Conservation (phyloP, 2,797 vertebrate species). For the Dryobates pubescens region DNA sequence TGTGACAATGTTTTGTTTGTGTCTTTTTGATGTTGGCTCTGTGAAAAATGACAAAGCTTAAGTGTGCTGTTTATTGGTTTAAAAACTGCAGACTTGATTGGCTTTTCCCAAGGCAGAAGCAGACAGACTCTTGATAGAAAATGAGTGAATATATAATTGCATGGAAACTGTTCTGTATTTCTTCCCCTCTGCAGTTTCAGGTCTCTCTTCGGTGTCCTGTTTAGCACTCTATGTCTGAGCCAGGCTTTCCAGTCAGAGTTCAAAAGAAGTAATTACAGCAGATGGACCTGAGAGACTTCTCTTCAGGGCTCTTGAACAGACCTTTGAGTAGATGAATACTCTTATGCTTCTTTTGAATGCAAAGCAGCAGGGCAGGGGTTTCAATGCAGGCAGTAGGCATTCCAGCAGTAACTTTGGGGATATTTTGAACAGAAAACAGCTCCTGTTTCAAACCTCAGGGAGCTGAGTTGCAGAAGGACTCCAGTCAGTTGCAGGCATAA, state of each 20-base stretch:
- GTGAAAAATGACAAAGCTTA: not conserved
- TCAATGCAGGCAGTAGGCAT: not conserved
- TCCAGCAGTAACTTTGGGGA: not conserved
- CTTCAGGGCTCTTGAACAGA: not conserved
- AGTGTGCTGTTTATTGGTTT: not conserved
- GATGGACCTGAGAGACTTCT: not conserved
- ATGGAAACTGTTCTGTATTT: not conserved
- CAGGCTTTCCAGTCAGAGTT: not conserved
- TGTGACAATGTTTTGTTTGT: not conserved
- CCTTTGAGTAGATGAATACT: not conserved
- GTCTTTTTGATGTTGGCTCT: not conserved
- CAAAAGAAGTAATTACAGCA: not conserved
- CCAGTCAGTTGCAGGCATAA: not conserved
- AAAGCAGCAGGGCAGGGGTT: not conserved
- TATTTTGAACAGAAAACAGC: not conserved
- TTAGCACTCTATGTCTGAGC: not conserved
- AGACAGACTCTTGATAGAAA: not conserved
- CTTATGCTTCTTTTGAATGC: not conserved
- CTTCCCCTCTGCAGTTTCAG: not conserved
- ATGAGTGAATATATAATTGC: not conserved
- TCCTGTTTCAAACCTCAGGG: accelerated
- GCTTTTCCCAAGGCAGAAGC: not conserved
- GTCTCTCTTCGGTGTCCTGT: not conserved
- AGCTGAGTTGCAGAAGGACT: not conserved
- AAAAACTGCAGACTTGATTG: not conserved